Evolutionary conservation across 2,888 invertebrate species (phyloP).

Genomic region (Callyntrura guangdongensis): DNA sequence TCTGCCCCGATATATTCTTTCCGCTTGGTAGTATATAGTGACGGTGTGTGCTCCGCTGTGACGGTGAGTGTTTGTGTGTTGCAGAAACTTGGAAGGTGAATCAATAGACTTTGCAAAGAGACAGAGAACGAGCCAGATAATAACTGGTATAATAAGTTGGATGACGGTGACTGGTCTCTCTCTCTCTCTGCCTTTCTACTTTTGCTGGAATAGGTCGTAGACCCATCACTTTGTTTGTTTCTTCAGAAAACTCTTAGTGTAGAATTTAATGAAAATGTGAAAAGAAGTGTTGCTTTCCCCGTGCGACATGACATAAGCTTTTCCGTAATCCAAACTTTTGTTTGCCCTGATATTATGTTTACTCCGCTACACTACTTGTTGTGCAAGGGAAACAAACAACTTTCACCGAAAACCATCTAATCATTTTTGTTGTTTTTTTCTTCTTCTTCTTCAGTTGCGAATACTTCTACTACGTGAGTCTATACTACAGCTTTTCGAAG

Average conservation of each 20-base stretch:
- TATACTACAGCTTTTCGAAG: not conserved
- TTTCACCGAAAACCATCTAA: slow-evolving; percentile 49
- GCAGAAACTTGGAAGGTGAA: slow-evolving; percentile 35
- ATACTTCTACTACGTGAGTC: slow-evolving; percentile 23
- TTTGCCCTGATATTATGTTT: slow-evolving; percentile 11
- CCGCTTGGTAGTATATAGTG: no score
- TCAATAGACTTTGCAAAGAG: slow-evolving; percentile 40
- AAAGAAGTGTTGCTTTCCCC: slow-evolving; percentile 54
- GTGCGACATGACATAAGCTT: slow-evolving; percentile 28
- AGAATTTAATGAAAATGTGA: slow-evolving; percentile 53
- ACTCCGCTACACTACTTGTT: slow-evolving; percentile 41
- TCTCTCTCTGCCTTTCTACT: slow-evolving; percentile 8
- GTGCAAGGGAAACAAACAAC: slow-evolving; percentile 43
- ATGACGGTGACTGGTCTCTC: slow-evolving; percentile 21
- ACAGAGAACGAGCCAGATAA: slow-evolving; percentile 43
- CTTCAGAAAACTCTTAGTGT: slow-evolving; percentile 9
- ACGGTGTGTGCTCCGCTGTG: no score
- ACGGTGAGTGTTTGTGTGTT: not conserved
- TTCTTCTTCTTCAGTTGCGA: not conserved
- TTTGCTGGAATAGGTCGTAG: slow-evolving; percentile 56
- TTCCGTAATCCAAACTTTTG: slow-evolving; percentile 44
- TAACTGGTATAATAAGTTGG: slow-evolving; percentile 69
- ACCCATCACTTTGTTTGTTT: slow-evolving; percentile 52
- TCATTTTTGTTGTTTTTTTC: slow-evolving; percentile 38
- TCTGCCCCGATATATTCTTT: no score